Evolutionary conservation across 2,888 invertebrate genomes (phyloP), one percentile per base, ranked within the genome.

Genomic region (Listrodromus nycthemerus): DNA sequence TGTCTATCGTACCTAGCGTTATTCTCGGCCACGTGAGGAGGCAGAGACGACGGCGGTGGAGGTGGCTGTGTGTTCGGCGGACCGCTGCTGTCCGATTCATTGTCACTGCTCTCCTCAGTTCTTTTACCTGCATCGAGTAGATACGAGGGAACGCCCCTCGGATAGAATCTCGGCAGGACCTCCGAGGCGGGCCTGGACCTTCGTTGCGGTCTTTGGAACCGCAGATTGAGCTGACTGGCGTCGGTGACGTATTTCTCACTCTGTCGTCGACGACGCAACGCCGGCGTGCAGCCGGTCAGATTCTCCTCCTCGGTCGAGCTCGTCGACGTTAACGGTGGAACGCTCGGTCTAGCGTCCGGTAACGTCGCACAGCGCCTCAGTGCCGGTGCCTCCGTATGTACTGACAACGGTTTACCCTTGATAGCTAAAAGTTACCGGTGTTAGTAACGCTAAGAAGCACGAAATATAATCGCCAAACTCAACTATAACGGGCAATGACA

Each of bases 211-310:
- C 97, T 94, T 90, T 96, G 96, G 94, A 97, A 97, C 84, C 97
- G 95, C 89, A 97, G 95, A 94, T 97, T 97, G 89, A 97, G 94
- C 92, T 98, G 97, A 84, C 97, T 96, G 84, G 97, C 96, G 94
- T 98, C 98, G 37, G 96, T 96, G 33, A 97, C 97, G 94, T 98
- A 98, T 94, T 98, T 98, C 86, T 97, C 97, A 80, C 94, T 94
- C 61, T 96, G 96, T 88, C 97, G 96, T 88, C 97, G 96, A 45
- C 98, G 95, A 24, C 97, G 95, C 52, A 98, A 94, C 61, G 97
- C 97, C 91, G 96, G 96, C 0, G 96, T 96, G 84, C 94, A 94
- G 55, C 93, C 93, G 6, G 92, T 92, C 70, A 93, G 87, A 86
- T 92, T 92, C 83, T 93, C 93, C 52, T 93, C 93, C 84, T 92